Evolutionary conservation across 2,113 vertebrate genomes (phyloP).

Genomic region (Lophochroa leadbeateri): DNA sequence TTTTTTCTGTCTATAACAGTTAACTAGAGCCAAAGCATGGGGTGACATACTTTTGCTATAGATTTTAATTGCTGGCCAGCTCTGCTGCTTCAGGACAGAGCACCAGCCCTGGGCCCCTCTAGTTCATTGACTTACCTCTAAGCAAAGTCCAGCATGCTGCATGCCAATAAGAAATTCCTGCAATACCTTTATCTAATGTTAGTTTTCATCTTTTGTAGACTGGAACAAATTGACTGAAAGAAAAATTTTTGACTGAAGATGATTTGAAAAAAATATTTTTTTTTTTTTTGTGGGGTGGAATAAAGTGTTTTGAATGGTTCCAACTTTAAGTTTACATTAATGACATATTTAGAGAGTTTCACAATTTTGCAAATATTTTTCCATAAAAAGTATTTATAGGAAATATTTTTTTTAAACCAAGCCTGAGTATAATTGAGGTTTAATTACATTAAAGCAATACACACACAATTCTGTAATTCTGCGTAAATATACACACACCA

Average conservation of each 20-base stretch:
- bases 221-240: neutral
- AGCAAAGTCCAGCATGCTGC: neutral
- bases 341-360: neutral
- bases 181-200: neutral
- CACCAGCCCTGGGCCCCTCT: neutral
- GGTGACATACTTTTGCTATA: neutral
- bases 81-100: neutral
- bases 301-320: neutral
- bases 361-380: neutral
- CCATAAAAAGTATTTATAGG: neutral
- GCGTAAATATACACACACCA: neutral
- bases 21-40: neutral
- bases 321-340: neutral
- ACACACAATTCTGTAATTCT: neutral
- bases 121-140: neutral
- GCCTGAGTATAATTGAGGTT: neutral
- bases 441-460: neutral
- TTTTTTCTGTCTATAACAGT: neutral
- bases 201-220: neutral
- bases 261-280: neutral
- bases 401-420: neutral
- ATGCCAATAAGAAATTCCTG: neutral
- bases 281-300: too few relatives aligned
- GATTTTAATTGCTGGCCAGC: neutral
- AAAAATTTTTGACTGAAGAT: neutral